Conservation (phyloP, 2,888 invertebrate genomes). For the Anorthoa munda region DNA sequence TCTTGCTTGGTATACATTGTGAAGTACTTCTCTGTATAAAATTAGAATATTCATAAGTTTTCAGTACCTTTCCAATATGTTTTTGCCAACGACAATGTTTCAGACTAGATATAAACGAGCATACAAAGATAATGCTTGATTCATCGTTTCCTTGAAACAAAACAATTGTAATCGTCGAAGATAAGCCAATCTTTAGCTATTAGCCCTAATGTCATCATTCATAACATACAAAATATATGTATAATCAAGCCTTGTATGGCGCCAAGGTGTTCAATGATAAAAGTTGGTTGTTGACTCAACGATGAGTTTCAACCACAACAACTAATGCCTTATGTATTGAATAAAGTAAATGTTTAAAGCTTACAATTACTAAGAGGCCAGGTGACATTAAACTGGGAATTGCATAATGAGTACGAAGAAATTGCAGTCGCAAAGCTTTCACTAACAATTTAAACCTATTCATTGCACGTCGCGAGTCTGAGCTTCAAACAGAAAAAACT, state of each 20-base stretch:
- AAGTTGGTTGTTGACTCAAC: conserved; percentile 30
- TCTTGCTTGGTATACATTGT: conserved; percentile 69
- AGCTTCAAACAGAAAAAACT: conserved; percentile 41
- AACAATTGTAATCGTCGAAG: conserved; percentile 51
- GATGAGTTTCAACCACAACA: conserved; percentile 23
- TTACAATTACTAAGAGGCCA: conserved; percentile 36
- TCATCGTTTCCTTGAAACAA: conserved; percentile 58
- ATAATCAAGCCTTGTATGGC: conserved; percentile 46
- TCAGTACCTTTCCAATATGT: conserved; percentile 21
- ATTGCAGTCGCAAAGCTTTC: conserved; percentile 63
- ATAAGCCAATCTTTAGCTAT: conserved; percentile 70
- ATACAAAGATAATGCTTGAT: conserved; percentile 33
- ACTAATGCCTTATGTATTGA: background rate
- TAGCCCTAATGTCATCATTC: conserved; percentile 70
- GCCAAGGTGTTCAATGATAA: conserved; percentile 42
- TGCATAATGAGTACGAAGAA: conserved; percentile 60
- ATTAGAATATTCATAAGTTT: conserved; percentile 34
- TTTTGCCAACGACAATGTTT: background rate
- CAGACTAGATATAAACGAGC: conserved; percentile 7
- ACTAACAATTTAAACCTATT: conserved; percentile 53
- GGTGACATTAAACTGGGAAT: conserved; percentile 56
- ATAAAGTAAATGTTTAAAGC: conserved; percentile 17
- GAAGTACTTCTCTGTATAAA: conserved; percentile 48
- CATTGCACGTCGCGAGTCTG: conserved; percentile 51
- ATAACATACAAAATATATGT: conserved; percentile 47